These are phyloP conservation scores for Chionodraco myersi DNA, from an alignment of 2,113 vertebrate genomes.

Conservation along the genomic window DNA sequence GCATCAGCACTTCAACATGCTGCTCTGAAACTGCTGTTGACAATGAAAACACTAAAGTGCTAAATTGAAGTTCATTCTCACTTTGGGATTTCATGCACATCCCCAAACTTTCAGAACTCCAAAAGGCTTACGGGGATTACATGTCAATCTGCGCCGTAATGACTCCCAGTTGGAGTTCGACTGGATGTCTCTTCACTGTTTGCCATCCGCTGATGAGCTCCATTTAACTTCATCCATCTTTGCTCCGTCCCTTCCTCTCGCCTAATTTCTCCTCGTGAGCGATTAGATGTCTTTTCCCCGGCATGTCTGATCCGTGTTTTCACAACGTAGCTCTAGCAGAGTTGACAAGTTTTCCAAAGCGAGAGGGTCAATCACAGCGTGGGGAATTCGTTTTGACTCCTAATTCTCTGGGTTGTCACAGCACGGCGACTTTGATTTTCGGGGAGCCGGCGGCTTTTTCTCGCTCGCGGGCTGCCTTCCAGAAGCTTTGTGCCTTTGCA, in stretches of 20 bases:
- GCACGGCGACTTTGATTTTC: conserved; percentile 30
- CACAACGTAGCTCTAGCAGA: not conserved
- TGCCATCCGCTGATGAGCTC: conserved; percentile 49
- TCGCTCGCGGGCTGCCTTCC: conserved; percentile 22
- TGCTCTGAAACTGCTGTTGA: too few relatives aligned
- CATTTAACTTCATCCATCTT: conserved; percentile 37
- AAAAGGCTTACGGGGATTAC: conserved; percentile 29
- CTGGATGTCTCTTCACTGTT: conserved; percentile 43
- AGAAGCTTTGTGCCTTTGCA: conserved; percentile 53
- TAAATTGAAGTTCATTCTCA: not conserved
- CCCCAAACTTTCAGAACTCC: conserved; percentile 24
- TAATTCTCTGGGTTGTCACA: conserved; percentile 61
- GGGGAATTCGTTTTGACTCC: conserved; percentile 58
- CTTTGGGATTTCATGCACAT: conserved; percentile 1
- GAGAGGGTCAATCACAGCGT: conserved; percentile 36
- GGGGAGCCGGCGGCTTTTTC: conserved; percentile 24
- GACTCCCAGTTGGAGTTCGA: conserved; percentile 32
- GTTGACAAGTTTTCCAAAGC: conserved; percentile 29
- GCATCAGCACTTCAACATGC: too few relatives aligned
- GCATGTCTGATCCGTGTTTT: conserved; percentile 27
- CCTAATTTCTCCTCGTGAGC: conserved; percentile 4
- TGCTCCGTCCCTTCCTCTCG: not conserved
- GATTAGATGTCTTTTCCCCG: conserved; percentile 39
- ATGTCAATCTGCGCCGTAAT: conserved; percentile 17
- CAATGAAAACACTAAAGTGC: not conserved